Evolutionary conservation across 2,113 vertebrate species (phyloP).

Genomic region (Pluvianellus socialis): DNA sequence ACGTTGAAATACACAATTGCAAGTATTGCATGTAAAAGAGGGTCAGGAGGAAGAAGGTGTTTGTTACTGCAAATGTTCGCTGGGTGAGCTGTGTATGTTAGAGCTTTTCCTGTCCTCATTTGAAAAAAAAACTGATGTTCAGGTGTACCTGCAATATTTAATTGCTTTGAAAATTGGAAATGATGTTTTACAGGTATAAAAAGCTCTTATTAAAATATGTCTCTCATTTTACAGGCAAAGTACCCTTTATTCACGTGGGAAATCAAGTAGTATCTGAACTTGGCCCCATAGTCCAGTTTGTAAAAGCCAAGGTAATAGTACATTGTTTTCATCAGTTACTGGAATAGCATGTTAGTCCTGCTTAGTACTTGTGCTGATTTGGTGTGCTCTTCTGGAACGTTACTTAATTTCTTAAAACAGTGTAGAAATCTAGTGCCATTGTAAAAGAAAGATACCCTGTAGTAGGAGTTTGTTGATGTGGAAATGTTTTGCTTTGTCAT

Average conservation of each 20-base stretch:
- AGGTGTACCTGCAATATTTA: not conserved
- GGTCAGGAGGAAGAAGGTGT: not conserved
- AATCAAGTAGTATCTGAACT: constrained; percentile 98
- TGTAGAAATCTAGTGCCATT: not conserved
- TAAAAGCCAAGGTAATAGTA: constrained; percentile 90
- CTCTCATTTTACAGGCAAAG: constrained; percentile 83
- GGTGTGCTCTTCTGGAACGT: constrained; percentile 26
- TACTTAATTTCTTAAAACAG: not conserved
- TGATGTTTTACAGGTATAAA: not conserved
- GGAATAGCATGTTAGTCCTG: constrained; percentile 69
- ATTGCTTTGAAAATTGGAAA: not conserved
- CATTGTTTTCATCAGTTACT: constrained; percentile 43
- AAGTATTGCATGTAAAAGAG: not conserved
- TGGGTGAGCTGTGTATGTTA: not conserved
- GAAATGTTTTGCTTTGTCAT: not conserved
- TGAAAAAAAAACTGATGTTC: not conserved
- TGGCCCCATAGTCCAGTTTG: constrained; percentile 95
- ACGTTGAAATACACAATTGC: not conserved
- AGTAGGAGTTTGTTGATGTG: not conserved
- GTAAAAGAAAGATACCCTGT: not conserved
- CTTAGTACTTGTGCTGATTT: constrained; percentile 29
- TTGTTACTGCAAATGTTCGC: not conserved
- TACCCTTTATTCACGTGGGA: constrained; percentile 94
- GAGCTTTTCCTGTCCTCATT: not conserved
- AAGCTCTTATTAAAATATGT: constrained; percentile 14